These are phyloP conservation scores for Lepidothrix coronata DNA, from an alignment of 2,113 vertebrate species.

Conservation along the genomic window DNA sequence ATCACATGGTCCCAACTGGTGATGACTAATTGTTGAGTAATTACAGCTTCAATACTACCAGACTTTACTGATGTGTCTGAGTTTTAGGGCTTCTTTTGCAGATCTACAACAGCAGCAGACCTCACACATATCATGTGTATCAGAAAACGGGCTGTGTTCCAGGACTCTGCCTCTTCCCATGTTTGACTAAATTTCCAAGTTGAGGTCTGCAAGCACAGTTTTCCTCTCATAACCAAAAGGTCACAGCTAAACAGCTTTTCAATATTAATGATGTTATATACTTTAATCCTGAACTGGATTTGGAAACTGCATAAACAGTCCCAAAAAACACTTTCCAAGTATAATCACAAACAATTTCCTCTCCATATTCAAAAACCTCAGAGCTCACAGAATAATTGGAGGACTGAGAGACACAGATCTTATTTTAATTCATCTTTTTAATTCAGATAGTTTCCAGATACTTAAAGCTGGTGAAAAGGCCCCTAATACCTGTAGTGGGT, in stretches of 20 bases:
- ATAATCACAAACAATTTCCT: background rate
- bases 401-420: background rate
- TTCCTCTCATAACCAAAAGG: background rate
- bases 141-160: background rate
- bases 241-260: background rate
- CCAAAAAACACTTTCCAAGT: background rate
- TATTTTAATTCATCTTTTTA: background rate
- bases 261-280: background rate
- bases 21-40: background rate
- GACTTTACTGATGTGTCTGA: background rate
- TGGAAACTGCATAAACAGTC: background rate
- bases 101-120: background rate
- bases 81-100: background rate
- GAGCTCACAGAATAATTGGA: background rate
- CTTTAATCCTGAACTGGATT: background rate
- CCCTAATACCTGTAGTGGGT: background rate
- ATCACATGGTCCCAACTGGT: background rate
- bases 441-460: background rate
- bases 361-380: background rate
- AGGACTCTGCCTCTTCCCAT: background rate
- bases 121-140: accelerated
- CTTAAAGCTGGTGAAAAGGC: background rate
- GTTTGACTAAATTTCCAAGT: background rate
- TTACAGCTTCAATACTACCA: background rate
- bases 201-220: background rate